These are phyloP conservation scores for Harpegnathos saltator DNA, from an alignment of 1,140 invertebrate species.

Conservation along the genomic window DNA sequence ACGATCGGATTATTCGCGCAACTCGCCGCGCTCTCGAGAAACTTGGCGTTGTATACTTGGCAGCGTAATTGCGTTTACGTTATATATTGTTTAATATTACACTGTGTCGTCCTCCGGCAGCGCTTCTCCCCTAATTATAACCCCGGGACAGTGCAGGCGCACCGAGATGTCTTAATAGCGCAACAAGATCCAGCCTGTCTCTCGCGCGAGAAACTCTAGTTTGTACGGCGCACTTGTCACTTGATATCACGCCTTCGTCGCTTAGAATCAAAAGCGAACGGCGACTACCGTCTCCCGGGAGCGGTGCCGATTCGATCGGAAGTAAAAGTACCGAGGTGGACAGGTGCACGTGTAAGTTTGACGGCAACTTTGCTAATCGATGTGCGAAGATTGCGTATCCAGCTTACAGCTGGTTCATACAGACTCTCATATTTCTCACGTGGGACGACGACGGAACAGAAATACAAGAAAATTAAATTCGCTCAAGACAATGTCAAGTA, in stretches of 20 bases:
- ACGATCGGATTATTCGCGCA: no score
- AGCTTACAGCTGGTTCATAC: no score
- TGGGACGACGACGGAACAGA: no score
- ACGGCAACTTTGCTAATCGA: no score
- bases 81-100: background rate
- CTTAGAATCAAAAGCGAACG: slow-evolving; percentile 33
- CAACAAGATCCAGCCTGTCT: slow-evolving; percentile 25
- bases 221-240: slow-evolving; percentile 36
- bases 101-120: background rate
- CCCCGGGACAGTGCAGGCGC: background rate
- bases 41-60: no score
- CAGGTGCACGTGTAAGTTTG: background rate
- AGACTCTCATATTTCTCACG: no score
- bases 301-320: background rate
- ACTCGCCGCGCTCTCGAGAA: no score
- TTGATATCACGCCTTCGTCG: slow-evolving; percentile 21
- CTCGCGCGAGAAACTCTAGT: slow-evolving; percentile 14
- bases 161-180: slow-evolving; percentile 45
- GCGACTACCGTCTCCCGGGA: background rate
- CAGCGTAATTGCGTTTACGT: background rate
- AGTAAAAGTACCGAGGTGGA: background rate
- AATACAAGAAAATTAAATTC: no score
- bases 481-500: no score
- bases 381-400: no score
- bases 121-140: slow-evolving; percentile 16